These are phyloP conservation scores for Heliocidaris erythrogramma DNA, from an alignment of 35 echinoderm and acorn worm species.

Conservation along the genomic window DNA sequence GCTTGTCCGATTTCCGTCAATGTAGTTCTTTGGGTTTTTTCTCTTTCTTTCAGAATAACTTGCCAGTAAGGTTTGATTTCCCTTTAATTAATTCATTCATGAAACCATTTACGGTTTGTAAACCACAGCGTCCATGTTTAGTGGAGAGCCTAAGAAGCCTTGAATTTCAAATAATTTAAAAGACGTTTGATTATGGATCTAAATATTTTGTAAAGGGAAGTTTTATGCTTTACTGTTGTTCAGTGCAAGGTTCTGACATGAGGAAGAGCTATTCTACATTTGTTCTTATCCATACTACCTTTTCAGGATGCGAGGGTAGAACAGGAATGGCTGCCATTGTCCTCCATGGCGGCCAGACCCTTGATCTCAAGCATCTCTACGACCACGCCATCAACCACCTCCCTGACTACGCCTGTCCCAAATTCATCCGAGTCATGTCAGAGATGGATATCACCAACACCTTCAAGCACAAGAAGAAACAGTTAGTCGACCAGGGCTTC, in stretches of 20 bases:
- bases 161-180: no score
- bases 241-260: neutral
- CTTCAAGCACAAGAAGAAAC: conserved; percentile 81
- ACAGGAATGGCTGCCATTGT: conserved; percentile 72
- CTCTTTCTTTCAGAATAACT: no score
- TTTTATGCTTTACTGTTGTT: neutral
- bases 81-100: no score
- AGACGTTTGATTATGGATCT: no score
- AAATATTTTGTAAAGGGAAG: no score
- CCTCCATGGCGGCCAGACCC: neutral
- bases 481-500: conserved; percentile 73
- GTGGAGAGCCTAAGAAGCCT: no score
- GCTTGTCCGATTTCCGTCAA: no score
- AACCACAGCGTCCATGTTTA: no score
- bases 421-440: conserved; percentile 71
- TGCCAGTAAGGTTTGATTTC: no score
- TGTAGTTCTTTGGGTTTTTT: no score
- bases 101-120: no score
- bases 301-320: conserved; percentile 53
- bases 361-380: conserved; percentile 61
- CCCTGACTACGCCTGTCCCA: conserved; percentile 84
- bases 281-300: neutral
- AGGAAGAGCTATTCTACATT: neutral
- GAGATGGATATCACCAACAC: conserved; percentile 77
- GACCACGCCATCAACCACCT: conserved; percentile 68